Base-by-base conservation (phyloP, 2,797 vertebrate species). In the Toxotes lorentzi region DNA sequence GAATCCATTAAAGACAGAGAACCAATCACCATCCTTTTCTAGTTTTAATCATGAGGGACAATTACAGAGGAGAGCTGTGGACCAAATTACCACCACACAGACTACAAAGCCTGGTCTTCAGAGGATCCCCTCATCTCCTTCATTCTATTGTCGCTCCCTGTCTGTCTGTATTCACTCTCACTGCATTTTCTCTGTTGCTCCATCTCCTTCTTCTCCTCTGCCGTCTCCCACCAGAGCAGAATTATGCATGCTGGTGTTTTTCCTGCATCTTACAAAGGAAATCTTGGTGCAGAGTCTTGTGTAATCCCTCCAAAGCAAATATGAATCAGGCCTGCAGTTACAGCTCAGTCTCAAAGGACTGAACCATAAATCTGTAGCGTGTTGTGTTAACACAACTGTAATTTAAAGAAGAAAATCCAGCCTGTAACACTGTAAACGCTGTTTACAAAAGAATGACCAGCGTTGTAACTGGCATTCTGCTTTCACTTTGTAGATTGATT, bases 61-160 rank as follows among this genome's bases (percentile, higher is more conserved):
- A 85, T 91, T 91, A 84, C 61, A 85, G 74, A 80, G 81, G 68
- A 75, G 86, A 79, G 79, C 86, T 73, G 47, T 45, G 66, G 81
- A 70, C 48, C 8, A 72, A 83, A 88, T 88, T 70, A 80, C 83
- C 69, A 76, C 30, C 77, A 73, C 73, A 66, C 85, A 74, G 51
- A 86, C 78, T 83, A 83, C 86, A 91, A 91, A 91, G 78, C 73
- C 83, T 7, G 7, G 82, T 74, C 85, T 79, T 83, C 81, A 82
- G 84, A 89, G 76, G 62, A 81, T 86, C 66, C 63, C 60, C 73
- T 83, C 82, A 78, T 86, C 82, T 83, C 76, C 79, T 69, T 76
- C 74, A n/a, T 79, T 71, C 70, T 64, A 75, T 87, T 85, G 86
- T 86, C 75, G 24, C 64, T 1, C 76, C n/a, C 64, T 82, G 71